Evolutionary conservation across 2,797 vertebrate genomes (phyloP).

Genomic region (Siniperca undulata): DNA sequence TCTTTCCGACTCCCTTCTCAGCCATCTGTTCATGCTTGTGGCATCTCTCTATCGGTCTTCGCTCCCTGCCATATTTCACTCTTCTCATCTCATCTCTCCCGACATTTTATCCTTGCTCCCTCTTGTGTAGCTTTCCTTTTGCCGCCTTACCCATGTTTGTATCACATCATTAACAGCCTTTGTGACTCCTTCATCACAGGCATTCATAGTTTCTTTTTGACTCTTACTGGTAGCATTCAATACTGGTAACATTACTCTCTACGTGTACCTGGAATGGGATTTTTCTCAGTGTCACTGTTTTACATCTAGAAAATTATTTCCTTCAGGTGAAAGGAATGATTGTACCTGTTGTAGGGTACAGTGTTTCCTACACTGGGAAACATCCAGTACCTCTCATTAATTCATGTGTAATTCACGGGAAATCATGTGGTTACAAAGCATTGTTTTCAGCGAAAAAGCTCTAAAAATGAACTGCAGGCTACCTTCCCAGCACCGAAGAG

Average conservation of each 20-base stretch:
- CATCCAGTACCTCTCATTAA: not conserved
- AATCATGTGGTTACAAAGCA: not conserved
- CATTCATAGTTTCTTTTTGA: constrained; percentile 13
- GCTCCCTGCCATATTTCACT: constrained; percentile 67
- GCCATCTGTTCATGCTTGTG: constrained; percentile 81
- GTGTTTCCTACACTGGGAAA: not conserved
- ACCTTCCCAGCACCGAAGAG: not conserved
- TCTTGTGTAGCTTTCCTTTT: constrained; percentile 37
- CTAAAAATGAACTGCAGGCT: not conserved
- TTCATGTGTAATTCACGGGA: not conserved
- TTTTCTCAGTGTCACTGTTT: not conserved
- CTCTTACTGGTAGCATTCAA: not conserved
- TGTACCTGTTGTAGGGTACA: not conserved
- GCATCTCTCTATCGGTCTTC: constrained; percentile 64
- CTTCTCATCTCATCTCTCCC: constrained; percentile 55
- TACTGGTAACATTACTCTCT: constrained; percentile 7
- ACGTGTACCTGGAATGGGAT: not conserved
- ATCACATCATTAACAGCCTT: constrained; percentile 37
- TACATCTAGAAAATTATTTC: not conserved
- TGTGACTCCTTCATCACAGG: constrained; percentile 12
- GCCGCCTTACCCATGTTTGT: constrained; percentile 24
- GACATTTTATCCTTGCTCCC: constrained; percentile 42
- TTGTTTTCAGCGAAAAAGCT: not conserved
- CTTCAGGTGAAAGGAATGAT: constrained; percentile 8
- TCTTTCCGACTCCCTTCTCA: constrained; percentile 54